phyloP scores from a whole-genome alignment of 2,888 invertebrate species.

The Electrophaes corylata region DNA sequence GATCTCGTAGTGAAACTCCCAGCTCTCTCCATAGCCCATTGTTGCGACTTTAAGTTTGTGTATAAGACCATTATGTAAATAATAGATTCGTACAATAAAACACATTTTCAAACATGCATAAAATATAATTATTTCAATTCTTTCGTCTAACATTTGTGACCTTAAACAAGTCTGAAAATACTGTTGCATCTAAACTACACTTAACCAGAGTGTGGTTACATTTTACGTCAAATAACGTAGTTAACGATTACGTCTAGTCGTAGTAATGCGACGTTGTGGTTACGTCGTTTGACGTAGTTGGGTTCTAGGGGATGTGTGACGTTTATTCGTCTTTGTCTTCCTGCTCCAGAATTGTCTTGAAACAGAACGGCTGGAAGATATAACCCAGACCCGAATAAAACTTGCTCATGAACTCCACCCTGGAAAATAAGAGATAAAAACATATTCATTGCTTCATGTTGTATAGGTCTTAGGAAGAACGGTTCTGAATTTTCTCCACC shows the following conservation, averaged over 20 bases:
- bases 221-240: background rate
- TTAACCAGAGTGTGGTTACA: slow-evolving; percentile 14
- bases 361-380: slow-evolving; percentile 93
- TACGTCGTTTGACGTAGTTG: slow-evolving; percentile 13
- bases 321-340: slow-evolving; percentile 78
- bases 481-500: no score
- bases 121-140: slow-evolving; percentile 56
- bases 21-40: no score
- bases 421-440: slow-evolving; percentile 54
- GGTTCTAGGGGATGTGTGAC: slow-evolving; percentile 16
- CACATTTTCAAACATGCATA: slow-evolving; percentile 58
- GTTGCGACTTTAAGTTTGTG: no score
- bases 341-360: slow-evolving; percentile 88
- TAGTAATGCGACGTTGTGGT: background rate
- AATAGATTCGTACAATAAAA: slow-evolving; percentile 53
- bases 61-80: slow-evolving; percentile 25
- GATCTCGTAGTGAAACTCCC: no score
- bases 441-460: no score
- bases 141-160: slow-evolving; percentile 65
- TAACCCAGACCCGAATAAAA: slow-evolving; percentile 94
- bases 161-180: slow-evolving; percentile 58
- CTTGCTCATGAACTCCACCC: slow-evolving; percentile 99
- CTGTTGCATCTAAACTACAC: slow-evolving; percentile 61
- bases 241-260: background rate
- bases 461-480: no score